Conservation (phyloP, 2,113 vertebrate species). For the Rhabdomys dilectus region DNA sequence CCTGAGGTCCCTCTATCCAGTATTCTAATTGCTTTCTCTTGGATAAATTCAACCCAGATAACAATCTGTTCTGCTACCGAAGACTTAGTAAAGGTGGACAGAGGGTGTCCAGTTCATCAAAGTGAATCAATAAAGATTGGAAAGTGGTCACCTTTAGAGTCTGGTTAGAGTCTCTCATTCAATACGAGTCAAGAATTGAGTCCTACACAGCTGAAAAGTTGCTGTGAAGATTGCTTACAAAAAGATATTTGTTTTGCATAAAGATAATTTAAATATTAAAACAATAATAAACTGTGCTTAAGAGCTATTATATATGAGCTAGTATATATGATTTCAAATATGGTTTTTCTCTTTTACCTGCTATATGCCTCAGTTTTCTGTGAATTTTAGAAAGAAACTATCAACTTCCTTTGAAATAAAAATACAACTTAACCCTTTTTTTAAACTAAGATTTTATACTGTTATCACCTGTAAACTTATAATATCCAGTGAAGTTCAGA, state of each 20-base stretch:
- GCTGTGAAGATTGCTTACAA: not conserved
- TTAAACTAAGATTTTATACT: not conserved
- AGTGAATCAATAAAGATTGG: not conserved
- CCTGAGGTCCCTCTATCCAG: not conserved
- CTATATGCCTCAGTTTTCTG: not conserved
- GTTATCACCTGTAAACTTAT: not conserved
- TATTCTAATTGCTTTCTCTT: not conserved
- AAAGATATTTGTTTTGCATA: not conserved
- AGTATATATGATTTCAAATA: not conserved
- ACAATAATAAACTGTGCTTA: not conserved
- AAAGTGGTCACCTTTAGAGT: not conserved
- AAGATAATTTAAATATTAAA: not conserved
- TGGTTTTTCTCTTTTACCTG: not conserved
- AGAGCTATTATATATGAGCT: not conserved
- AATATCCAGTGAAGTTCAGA: not conserved
- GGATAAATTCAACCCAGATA: not conserved
- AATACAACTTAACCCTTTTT: not conserved
- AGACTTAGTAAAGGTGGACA: not conserved
- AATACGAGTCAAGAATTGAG: not conserved
- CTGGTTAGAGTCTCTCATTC: not conserved
- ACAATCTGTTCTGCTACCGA: not conserved
- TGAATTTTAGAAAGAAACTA: not conserved
- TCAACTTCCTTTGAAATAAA: not conserved
- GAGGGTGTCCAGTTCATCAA: not conserved
- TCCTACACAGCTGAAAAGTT: not conserved